These are phyloP conservation scores for Astur gentilis DNA, from an alignment of 2,113 vertebrate genomes.

Conservation along the genomic window DNA sequence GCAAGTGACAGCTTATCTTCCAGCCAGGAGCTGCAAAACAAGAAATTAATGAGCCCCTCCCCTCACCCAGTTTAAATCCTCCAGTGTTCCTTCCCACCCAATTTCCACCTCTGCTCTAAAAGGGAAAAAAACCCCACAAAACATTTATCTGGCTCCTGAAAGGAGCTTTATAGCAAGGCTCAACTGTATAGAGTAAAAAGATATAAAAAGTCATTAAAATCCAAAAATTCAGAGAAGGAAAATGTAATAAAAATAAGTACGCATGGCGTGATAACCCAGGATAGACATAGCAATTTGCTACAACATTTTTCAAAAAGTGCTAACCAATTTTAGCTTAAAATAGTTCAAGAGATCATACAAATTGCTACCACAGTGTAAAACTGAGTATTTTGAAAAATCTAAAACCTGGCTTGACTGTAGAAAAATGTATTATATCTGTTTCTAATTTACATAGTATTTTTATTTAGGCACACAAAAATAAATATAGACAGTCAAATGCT, in stretches of 20 bases:
- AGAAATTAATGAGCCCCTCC: not conserved
- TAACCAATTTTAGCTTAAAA: slow-evolving; percentile 45
- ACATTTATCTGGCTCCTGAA: not conserved
- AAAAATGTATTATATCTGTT: slow-evolving; percentile 25
- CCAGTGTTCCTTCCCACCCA: not conserved
- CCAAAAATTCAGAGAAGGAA: slow-evolving; percentile 14
- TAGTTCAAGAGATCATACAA: slow-evolving; percentile 29
- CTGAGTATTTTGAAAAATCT: slow-evolving; percentile 19
- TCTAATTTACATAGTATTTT: slow-evolving; percentile 34
- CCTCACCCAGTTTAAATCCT: not conserved
- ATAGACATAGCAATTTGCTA: slow-evolving; percentile 50
- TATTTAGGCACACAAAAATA: slow-evolving; percentile 58
- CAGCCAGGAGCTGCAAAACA: not conserved
- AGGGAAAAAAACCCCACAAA: not conserved
- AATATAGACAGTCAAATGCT: slow-evolving; percentile 30
- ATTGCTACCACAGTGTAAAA: slow-evolving; percentile 44
- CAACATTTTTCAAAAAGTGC: slow-evolving; percentile 36
- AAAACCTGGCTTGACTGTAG: slow-evolving; percentile 47
- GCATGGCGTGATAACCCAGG: slow-evolving; percentile 9
- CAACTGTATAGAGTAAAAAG: slow-evolving; percentile 33
- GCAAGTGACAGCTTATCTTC: not conserved
- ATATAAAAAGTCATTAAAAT: slow-evolving; percentile 21
- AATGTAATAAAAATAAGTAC: slow-evolving; percentile 13
- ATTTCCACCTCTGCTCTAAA: not conserved
- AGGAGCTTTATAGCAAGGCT: slow-evolving; percentile 30